A percentile compares a stretch with the other conserved stretches of the same genome.
phyloP scores from a whole-genome alignment of 2,888 invertebrate genomes.

The Heliconius cydno region DNA sequence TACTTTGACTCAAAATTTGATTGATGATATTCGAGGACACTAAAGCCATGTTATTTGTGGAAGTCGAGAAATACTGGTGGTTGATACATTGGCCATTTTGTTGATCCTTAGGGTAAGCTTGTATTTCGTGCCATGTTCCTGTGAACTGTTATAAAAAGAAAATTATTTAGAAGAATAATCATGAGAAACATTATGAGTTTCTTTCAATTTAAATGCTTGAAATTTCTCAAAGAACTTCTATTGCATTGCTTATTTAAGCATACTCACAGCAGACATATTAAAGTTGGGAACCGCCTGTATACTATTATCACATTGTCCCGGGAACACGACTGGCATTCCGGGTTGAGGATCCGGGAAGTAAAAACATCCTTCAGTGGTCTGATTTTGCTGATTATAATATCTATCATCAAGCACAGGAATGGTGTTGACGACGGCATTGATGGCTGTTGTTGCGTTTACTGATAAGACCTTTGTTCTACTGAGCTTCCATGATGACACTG shows the following conservation, averaged over 20 bases:
- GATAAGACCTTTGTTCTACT: conserved; percentile 57
- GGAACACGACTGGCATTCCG: conserved; percentile 57
- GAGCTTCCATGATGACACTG: conserved; percentile 54
- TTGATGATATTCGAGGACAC: conserved; percentile 58
- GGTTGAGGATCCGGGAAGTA: conserved; percentile 58
- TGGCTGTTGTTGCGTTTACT: conserved; percentile 47
- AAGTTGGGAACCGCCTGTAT: conserved; percentile 51
- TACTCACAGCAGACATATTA: conserved; percentile 41
- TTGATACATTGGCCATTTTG: conserved; percentile 64
- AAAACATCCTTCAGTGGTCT: conserved; percentile 58
- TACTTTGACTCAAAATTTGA: conserved; percentile 54
- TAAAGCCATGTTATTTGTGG: conserved; percentile 54
- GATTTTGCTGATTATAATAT: conserved; percentile 56
- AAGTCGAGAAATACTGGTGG: conserved; percentile 54
- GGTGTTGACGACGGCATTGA: conserved; percentile 52
- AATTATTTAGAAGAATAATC: background rate
- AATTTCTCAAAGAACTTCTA: too few relatives aligned
- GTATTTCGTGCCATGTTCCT: conserved; percentile 53
- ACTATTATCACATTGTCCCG: conserved; percentile 59
- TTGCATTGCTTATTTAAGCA: too few relatives aligned
- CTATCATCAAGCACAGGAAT: conserved; percentile 58
- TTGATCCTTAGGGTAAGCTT: conserved; percentile 56
- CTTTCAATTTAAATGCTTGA: too few relatives aligned
- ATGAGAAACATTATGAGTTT: too few relatives aligned
- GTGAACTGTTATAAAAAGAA: conserved; percentile 49